Evolutionary conservation across 1,140 invertebrate species (phyloP).

Genomic region (Drosophila obscura): DNA sequence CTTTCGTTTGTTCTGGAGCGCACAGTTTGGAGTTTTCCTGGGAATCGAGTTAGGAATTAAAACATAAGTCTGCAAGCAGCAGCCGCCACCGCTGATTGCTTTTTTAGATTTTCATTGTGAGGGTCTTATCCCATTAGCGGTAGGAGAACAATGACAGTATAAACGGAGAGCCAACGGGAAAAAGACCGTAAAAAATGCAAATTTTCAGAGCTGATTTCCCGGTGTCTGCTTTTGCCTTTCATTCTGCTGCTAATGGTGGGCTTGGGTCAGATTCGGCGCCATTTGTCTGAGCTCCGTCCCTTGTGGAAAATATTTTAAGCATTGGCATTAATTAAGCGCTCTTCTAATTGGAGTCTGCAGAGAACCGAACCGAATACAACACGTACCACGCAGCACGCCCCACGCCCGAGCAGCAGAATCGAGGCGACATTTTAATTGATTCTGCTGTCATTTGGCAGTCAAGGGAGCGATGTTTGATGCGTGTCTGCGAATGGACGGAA

Average conservation of each 20-base stretch:
- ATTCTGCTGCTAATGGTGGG: constrained; percentile 35
- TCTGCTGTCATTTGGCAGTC: constrained; percentile 46
- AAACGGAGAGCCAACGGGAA: neutral
- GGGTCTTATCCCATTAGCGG: constrained; percentile 20
- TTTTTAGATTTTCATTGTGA: constrained; percentile 9
- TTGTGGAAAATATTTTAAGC: no score
- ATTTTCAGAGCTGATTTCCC: constrained; percentile 57
- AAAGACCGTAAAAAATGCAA: constrained; percentile 42
- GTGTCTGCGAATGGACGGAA: no score
- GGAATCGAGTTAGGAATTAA: neutral
- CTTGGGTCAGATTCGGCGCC: constrained; percentile 18
- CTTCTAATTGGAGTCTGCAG: constrained; percentile 49
- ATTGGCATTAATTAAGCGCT: constrained; percentile 55
- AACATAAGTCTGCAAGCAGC: constrained; percentile 7
- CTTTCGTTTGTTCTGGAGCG: neutral
- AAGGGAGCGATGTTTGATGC: constrained; percentile 14
- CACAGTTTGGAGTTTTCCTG: neutral
- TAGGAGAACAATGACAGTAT: neutral
- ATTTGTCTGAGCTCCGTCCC: neutral
- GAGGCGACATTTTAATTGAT: constrained; percentile 61
- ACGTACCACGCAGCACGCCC: no score
- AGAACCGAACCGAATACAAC: constrained; percentile 3
- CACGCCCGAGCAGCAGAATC: constrained; percentile 8
- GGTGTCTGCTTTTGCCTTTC: constrained; percentile 25
- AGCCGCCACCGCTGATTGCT: constrained; percentile 7